These are phyloP conservation scores for Furcifer pardalis DNA, from an alignment of 2,797 vertebrate genomes.

Conservation along the genomic window DNA sequence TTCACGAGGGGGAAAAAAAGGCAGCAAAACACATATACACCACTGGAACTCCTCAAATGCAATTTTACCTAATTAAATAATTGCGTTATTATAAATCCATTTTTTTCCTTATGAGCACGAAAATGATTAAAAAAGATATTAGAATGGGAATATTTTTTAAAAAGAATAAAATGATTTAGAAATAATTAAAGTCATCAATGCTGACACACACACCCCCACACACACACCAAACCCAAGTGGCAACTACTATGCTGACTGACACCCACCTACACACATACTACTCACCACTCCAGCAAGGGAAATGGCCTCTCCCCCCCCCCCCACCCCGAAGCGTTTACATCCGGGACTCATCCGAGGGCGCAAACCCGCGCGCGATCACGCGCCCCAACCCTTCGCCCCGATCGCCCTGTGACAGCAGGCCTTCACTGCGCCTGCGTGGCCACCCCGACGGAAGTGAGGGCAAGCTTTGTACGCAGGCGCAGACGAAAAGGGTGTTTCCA, in stretches of 20 bases:
- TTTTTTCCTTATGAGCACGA: too few species aligned
- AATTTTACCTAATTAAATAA: not conserved
- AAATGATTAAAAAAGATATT: not conserved
- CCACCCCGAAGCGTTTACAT: not conserved
- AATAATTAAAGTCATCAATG: too few species aligned
- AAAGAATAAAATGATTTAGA: too few species aligned
- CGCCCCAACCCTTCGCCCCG: too few species aligned
- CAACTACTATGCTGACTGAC: not conserved
- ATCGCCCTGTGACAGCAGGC: too few species aligned
- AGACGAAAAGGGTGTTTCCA: not conserved
- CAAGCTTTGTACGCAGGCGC: not conserved
- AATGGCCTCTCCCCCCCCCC: not conserved
- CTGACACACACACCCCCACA: too few species aligned
- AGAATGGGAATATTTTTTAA: too few species aligned
- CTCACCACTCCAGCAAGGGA: not conserved
- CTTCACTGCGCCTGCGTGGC: not conserved
- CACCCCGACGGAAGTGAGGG: rapidly evolving
- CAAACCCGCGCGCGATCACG: not conserved
- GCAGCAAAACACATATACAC: not conserved
- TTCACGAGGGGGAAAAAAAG: too few species aligned
- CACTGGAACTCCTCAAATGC: too few species aligned
- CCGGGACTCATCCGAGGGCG: not conserved
- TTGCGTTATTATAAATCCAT: not conserved
- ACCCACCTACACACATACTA: not conserved
- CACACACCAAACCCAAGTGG: not conserved